Evolutionary conservation across 1,140 invertebrate genomes (phyloP), one percentile per base, ranked within the genome.

Genomic region (Druon quercuslanigerum): DNA sequence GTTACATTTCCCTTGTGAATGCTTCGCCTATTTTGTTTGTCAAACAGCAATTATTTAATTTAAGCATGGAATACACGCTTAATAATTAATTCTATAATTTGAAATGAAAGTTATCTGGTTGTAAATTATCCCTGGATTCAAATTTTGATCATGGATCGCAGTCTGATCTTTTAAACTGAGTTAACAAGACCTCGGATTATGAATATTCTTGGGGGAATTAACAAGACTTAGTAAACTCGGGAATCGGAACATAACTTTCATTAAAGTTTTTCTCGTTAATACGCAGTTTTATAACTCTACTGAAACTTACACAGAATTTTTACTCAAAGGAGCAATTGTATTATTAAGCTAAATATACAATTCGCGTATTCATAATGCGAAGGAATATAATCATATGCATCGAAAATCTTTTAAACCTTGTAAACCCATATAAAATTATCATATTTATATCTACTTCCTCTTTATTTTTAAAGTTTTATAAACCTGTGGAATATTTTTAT

Each of bases 121-220:
- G 52, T 54, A 17, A 17, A 54, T 54, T 54, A 17, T 54, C 8
- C 52, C n/a, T 9, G 52, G n/a, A 54, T 46, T 46, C 54, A 20
- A 56, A 54, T 54, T 54, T 54, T 54, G 56, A 20, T 57, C 25
- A 40, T 40, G 60, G 40, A 66, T 66, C 40, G 11, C 40, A 46
- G 7, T n/a, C 12, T 33, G 60, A 66, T 66, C 13, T 66, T 25
- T 66, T 66, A n/a, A 33, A 40, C 40, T 46, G 40, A 66, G 25
- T 66, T 66, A 33, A 66, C 60, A n/a, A 13, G 40, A 66, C 60
- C 46, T 40, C 14, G 20, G 60, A 14, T 66, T 66, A 66, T 66
- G 60, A 66, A 66, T 66, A 66, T 66, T 66, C 60, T 66, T 66
- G 20, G 46, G 40, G 33, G 60, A 66, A 66, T 66, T 66, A 66